Evolutionary conservation across 2,113 vertebrate species (phyloP), one percentile per base, ranked within the genome.

Genomic region (Rhinolophus ferrumequinum): DNA sequence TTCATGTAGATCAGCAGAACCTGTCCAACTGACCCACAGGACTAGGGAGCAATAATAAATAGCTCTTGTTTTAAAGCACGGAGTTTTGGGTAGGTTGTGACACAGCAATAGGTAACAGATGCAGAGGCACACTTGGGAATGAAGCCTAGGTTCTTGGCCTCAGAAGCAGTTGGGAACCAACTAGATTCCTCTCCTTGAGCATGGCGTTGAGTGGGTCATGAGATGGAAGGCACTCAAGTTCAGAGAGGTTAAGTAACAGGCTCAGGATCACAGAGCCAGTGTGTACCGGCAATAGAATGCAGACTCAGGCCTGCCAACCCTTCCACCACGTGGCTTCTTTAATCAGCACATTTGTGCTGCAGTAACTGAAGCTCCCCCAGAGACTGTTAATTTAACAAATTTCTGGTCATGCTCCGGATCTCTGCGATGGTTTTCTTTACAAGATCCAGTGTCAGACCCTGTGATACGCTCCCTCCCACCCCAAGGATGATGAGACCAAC

Each of bases 351-450:
- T 83, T 98, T 98, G 98, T 98, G 97, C 96, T 93, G 98, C 98
- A 97, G 98, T 99, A 99, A 99, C 98, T 97, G 70, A 98, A 99
- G 98, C 97, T 97, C 98, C 99, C 98, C 99, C 90, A 69, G 54
- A 97, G 98, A 96, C 96, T 96, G 97, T 98, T 99, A 98, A 98
- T 98, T 98, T 98, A 98, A 91, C 97, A 97, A 98, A 98, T 98
- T 96, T 98, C 98, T 98, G 98, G 98, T 99, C 98, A 98, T 97
- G 98, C 38, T 76, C 97, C 86, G 94, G 96, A 94, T 98, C 97
- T 97, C 95, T 96, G 92, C 76, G 94, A 98, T 93, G 97, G 97
- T 97, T 98, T 99, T 82, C 60, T 38, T 89, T 79, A 95, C 22
- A 75, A 89, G 96, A 98, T 98, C 82, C 94, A 96, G 92, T 98